Evolutionary conservation across 2,888 invertebrate species (phyloP), one percentile per base, ranked within the genome.

Genomic region (Branchellion lobata): DNA sequence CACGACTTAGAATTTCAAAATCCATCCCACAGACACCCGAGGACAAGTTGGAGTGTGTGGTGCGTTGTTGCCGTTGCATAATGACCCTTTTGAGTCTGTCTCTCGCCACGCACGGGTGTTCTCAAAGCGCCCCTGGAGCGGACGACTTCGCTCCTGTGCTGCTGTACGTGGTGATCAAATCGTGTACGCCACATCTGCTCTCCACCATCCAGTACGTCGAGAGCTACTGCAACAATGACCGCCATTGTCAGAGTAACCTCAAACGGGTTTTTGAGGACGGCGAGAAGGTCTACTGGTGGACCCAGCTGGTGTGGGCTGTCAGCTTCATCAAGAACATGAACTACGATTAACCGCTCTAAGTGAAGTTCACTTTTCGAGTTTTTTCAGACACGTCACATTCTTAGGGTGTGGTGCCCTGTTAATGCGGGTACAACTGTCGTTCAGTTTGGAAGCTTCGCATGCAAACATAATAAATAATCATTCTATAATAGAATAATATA

Each of bases 221-320:
- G 88, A 95, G 94, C 84, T 94, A 95, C 87, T 94, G 94, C 86
- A 93, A 92, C 80, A 90, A 91, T 83, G 29, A 51, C 14, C 27
- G 75, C 1, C n/a, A 34, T 24, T 27, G 71, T 11, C 29, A 31
- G n/a, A 40, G 51, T 1, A 11, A 57, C n/a, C 40, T 31, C 21
- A 61, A 53, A 33, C 31, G 57, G n/a, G 77, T 65, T 24, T 65
- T 65, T 31, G 2, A 21, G n/a, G 61, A 65, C 24, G 96, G 96
- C 75, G 95, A 96, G 88, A 94, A 95, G 85, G 92, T 93, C 85
- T 99, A 98, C 89, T 96, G 96, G 93, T 98, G 97, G 98, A 96
- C 95, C 79, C 96, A 97, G 88, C 97, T 98, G 89, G 93, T 94
- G 86, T 93, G 96, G 0, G 95, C 95, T 73, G 94, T 97, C 78